Conservation (phyloP, 1,140 invertebrate species). For the Calycopis cecrops region DNA sequence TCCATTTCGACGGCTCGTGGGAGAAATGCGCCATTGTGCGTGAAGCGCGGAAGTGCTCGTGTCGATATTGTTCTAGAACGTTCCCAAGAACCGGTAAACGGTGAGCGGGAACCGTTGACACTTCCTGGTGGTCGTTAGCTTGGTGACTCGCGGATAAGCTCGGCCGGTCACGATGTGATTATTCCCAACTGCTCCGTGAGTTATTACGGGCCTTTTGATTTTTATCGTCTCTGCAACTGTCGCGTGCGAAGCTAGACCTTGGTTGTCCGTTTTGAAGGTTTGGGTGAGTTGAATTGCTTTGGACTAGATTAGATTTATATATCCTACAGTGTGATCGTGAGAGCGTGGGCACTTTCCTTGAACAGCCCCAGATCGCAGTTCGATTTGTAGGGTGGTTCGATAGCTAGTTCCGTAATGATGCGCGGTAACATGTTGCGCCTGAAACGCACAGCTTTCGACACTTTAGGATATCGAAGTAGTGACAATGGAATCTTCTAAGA, state of each 20-base stretch:
- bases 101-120: constrained; percentile 59
- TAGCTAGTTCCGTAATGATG: too few species aligned
- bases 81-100: constrained; percentile 54
- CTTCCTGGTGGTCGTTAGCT: constrained; percentile 63
- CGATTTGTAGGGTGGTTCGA: too few species aligned
- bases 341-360: too few species aligned
- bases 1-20: constrained; percentile 24
- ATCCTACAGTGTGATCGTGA: too few species aligned
- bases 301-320: too few species aligned
- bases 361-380: too few species aligned
- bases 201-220: constrained; percentile 12
- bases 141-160: constrained; percentile 47
- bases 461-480: too few species aligned
- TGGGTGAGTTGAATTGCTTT: too few species aligned
- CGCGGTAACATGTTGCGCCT: too few species aligned
- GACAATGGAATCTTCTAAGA: too few species aligned
- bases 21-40: constrained; percentile 27
- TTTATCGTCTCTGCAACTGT: constrained; percentile 19
- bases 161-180: constrained; percentile 56
- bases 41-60: constrained; percentile 43
- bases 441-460: too few species aligned
- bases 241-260: constrained; percentile 33
- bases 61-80: constrained; percentile 51
- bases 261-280: constrained; percentile 18
- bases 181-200: constrained; percentile 40